Conservation (phyloP, 1,140 invertebrate species). For the Doryteuthis pealeii region DNA sequence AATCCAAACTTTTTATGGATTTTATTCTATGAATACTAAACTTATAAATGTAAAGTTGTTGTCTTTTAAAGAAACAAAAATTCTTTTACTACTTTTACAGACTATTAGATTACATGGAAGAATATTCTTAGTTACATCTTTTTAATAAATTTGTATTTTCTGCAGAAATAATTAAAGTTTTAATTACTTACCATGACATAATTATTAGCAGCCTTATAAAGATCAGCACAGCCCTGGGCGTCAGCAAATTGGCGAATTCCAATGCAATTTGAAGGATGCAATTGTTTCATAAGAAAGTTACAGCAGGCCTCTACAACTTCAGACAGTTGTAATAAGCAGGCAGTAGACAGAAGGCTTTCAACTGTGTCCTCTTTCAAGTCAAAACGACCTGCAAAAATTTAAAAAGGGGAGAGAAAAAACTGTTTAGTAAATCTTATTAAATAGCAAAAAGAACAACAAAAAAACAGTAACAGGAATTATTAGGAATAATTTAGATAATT, state of each 20-base stretch:
- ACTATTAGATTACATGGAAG: no score
- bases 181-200: conserved; percentile 52
- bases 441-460: neutral
- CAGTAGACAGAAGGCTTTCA: conserved; percentile 82
- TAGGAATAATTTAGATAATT: no score
- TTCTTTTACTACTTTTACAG: no score
- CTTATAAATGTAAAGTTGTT: no score
- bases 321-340: conserved; percentile 83
- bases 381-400: conserved; percentile 64
- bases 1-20: no score
- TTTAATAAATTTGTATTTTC: no score
- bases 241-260: conserved; percentile 92
- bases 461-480: no score
- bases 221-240: conserved; percentile 77
- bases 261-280: conserved; percentile 92
- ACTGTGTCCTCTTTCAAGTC: conserved; percentile 70
- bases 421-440: neutral
- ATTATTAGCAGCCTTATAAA: conserved; percentile 73
- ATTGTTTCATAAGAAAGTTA: conserved; percentile 83
- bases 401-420: neutral
- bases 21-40: no score
- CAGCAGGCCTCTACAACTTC: conserved; percentile 88
- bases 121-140: no score
- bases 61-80: no score
- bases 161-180: no score